Evolutionary conservation across 2,888 invertebrate genomes (phyloP).

Genomic region (Heliconius ethilla): DNA sequence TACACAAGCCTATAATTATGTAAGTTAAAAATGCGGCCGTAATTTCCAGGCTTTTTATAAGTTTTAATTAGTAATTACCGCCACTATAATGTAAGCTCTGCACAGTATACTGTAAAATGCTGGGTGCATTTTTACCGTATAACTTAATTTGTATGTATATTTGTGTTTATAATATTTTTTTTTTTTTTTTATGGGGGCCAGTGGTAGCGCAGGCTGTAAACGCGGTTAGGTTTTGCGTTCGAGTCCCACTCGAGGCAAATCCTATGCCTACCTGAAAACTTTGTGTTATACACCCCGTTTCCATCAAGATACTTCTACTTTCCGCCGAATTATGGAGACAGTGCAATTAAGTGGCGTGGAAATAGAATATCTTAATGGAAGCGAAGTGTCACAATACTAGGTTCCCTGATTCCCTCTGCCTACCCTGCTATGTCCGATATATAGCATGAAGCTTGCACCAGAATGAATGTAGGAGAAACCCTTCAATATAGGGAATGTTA

Average conservation of each 20-base stretch:
- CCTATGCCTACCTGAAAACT: background rate
- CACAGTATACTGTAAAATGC: slow-evolving; percentile 4
- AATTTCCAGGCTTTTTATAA: slow-evolving; percentile 15
- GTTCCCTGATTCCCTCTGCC: background rate
- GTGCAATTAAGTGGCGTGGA: background rate
- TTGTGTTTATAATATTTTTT: too few relatives aligned
- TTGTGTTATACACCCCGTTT: background rate
- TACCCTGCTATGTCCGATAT: background rate
- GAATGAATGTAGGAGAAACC: too few relatives aligned
- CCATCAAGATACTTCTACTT: background rate
- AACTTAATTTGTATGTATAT: background rate
- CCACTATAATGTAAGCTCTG: slow-evolving; percentile 13
- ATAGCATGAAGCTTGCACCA: background rate
- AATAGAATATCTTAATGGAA: too few relatives aligned
- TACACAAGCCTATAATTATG: slow-evolving; percentile 13
- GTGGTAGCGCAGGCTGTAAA: background rate
- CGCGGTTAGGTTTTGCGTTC: background rate
- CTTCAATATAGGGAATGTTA: too few relatives aligned
- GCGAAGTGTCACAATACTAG: background rate
- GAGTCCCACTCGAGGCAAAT: background rate
- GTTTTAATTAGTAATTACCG: slow-evolving; percentile 25
- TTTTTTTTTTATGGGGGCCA: too few relatives aligned
- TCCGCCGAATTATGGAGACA: background rate
- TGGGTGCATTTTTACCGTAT: background rate
- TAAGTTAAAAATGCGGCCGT: slow-evolving; percentile 19